These are phyloP conservation scores for Pogonomyrmex californicus DNA, from an alignment of 1,140 invertebrate species.

Conservation along the genomic window DNA sequence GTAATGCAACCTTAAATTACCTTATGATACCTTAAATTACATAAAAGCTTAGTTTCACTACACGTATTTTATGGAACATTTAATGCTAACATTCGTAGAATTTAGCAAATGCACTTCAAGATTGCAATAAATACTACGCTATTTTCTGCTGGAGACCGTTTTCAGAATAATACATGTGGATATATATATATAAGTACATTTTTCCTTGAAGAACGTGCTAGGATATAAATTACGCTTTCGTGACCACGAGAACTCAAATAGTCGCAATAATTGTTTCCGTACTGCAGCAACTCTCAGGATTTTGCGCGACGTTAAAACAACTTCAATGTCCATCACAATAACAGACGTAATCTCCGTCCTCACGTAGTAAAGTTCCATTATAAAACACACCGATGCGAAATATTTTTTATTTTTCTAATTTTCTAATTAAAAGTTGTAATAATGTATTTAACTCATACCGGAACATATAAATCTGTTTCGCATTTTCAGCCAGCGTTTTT, in stretches of 20 bases:
- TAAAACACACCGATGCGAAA: background rate
- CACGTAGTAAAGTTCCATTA: constrained; percentile 9
- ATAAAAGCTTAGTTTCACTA: background rate
- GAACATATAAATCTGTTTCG: background rate
- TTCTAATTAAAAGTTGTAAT: constrained; percentile 1
- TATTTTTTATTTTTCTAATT: background rate
- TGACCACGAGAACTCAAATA: constrained; percentile 5
- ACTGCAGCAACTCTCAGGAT: background rate
- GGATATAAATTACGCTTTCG: constrained; percentile 31
- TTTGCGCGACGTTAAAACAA: constrained; percentile 18
- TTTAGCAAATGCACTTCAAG: background rate
- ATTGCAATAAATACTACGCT: background rate
- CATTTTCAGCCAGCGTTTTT: no score
- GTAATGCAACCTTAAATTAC: no score
- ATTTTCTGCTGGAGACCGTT: background rate
- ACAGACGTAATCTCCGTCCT: background rate
- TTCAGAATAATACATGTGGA: background rate
- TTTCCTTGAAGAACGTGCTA: constrained; percentile 4
- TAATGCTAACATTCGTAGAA: background rate
- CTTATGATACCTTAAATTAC: background rate
- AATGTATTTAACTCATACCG: background rate
- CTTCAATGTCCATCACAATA: constrained; percentile 16
- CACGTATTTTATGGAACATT: constrained; percentile 12
- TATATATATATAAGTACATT: background rate
- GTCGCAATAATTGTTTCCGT: constrained; percentile 46